Percentiles rank a stretch among this genome's conserved stretches.
phyloP scores from a whole-genome alignment of 2,797 vertebrate genomes.

The Bryconaethiops microstoma region DNA sequence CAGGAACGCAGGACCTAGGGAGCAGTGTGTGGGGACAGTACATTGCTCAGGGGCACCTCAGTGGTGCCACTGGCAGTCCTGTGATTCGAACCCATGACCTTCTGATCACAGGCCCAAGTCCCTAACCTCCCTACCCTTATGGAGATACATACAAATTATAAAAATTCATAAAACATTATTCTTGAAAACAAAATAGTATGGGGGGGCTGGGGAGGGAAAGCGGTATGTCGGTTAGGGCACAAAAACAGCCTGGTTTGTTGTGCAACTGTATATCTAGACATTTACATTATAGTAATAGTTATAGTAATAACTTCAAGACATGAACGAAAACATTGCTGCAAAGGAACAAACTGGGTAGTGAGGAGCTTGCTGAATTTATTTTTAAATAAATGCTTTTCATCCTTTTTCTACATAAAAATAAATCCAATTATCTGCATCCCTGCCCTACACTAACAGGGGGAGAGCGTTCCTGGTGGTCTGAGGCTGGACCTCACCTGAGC shows the following conservation, averaged over 20 bases:
- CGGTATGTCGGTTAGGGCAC: too few relatives aligned
- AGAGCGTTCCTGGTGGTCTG: constrained; percentile 19
- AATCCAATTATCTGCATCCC: constrained; percentile 23
- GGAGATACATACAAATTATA: too few relatives aligned
- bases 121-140: too few relatives aligned
- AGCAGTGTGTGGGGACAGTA: too few relatives aligned
- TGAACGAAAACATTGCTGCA: background rate
- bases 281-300: background rate
- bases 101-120: too few relatives aligned
- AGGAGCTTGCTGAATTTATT: background rate
- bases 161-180: too few relatives aligned
- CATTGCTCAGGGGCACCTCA: too few relatives aligned
- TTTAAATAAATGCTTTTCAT: background rate
- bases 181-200: too few relatives aligned
- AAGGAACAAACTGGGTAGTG: background rate
- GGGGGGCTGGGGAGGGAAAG: too few relatives aligned
- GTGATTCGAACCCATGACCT: too few relatives aligned
- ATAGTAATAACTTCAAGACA: background rate
- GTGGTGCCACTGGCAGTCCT: too few relatives aligned
- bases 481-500: constrained; percentile 6
- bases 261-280: background rate
- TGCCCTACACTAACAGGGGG: background rate
- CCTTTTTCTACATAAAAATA: background rate
- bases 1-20: too few relatives aligned
- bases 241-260: background rate